These are phyloP conservation scores for Oligia strigilis DNA, from an alignment of 2,888 invertebrate species.

Conservation along the genomic window DNA sequence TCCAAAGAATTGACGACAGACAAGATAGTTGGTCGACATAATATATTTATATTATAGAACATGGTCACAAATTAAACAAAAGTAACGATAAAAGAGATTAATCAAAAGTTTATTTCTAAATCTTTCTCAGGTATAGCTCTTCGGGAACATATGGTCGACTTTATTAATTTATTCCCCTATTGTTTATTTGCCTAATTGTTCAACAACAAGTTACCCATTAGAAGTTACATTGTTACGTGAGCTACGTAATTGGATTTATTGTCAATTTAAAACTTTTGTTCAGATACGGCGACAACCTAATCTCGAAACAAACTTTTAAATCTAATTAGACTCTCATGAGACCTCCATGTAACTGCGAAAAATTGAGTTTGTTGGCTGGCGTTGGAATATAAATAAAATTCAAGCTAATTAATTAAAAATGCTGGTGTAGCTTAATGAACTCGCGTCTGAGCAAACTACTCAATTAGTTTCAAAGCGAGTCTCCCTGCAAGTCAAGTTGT, in stretches of 20 bases:
- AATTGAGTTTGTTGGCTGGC: neutral
- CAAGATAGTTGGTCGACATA: neutral
- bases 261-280: slow-evolving; percentile 6
- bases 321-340: slow-evolving; percentile 30
- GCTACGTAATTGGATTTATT: slow-evolving; percentile 22
- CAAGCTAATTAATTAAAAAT: slow-evolving; percentile 38
- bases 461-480: slow-evolving; percentile 38
- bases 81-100: neutral
- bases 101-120: neutral
- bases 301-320: slow-evolving; percentile 26
- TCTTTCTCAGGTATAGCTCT: neutral
- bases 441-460: slow-evolving; percentile 43
- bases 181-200: slow-evolving; percentile 2
- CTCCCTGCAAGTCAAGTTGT: slow-evolving; percentile 31
- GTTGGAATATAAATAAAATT: slow-evolving; percentile 22
- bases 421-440: slow-evolving; percentile 49
- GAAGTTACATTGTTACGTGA: slow-evolving; percentile 28
- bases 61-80: slow-evolving; percentile 9
- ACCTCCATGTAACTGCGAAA: slow-evolving; percentile 15
- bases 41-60: neutral
- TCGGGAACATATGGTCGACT: neutral
- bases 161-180: neutral
- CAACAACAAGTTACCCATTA: slow-evolving; percentile 1
- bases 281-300: neutral
- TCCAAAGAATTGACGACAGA: neutral